phyloP scores from a whole-genome alignment of 2,888 invertebrate genomes.

The Perizoma affinitatum region DNA sequence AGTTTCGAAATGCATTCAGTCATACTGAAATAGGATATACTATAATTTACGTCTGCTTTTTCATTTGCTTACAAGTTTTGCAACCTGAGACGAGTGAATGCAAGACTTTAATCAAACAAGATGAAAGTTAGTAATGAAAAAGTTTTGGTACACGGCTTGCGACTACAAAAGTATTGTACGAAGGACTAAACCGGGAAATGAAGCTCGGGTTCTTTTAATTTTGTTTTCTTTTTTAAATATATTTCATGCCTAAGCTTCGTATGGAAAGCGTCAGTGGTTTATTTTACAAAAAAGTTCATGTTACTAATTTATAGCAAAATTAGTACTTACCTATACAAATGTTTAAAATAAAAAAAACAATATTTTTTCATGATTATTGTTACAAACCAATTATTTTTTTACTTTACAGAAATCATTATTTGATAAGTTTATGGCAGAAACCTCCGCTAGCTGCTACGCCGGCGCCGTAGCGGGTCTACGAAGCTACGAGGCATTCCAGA shows the following conservation, averaged over 20 bases:
- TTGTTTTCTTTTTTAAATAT: slow-evolving; percentile 13
- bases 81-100: slow-evolving; percentile 14
- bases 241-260: neutral
- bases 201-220: slow-evolving; percentile 15
- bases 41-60: neutral
- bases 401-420: slow-evolving; percentile 8
- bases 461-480: slow-evolving; percentile 18
- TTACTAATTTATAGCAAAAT: too few species aligned
- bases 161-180: slow-evolving; percentile 38
- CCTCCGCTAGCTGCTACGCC: slow-evolving; percentile 22
- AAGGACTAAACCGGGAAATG: slow-evolving; percentile 26
- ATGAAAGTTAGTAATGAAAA: slow-evolving; percentile 42
- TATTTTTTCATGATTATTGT: neutral
- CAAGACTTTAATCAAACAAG: slow-evolving; percentile 44
- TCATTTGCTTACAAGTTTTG: slow-evolving; percentile 12
- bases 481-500: slow-evolving; percentile 12
- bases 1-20: slow-evolving; percentile 4
- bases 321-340: too few species aligned
- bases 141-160: slow-evolving; percentile 33
- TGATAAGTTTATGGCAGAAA: slow-evolving; percentile 6
- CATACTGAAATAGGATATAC: neutral
- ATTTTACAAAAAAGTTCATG: too few species aligned
- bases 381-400: neutral
- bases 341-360: too few species aligned
- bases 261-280: too few species aligned